phyloP scores from a whole-genome alignment of 1,140 invertebrate genomes.

The Heliconius nattereri region DNA sequence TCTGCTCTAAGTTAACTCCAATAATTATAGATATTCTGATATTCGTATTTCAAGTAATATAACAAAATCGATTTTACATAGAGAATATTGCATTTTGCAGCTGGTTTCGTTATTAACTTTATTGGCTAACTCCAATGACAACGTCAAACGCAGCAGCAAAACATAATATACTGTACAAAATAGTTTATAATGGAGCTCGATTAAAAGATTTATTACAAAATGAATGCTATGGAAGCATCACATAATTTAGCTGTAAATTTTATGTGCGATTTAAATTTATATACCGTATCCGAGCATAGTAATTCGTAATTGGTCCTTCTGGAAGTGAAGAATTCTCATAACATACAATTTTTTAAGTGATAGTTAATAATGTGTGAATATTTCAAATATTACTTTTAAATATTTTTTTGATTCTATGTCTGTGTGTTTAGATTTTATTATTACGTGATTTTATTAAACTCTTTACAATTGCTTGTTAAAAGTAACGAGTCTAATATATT shows the following conservation, averaged over 20 bases:
- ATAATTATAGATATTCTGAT: background rate
- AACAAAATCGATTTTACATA: background rate
- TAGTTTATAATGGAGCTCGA: background rate
- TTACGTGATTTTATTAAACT: no score
- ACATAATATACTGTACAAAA: background rate
- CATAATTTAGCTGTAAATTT: conserved; percentile 16
- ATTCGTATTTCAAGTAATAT: background rate
- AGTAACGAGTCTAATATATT: no score
- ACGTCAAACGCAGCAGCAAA: conserved; percentile 3
- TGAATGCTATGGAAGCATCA: background rate
- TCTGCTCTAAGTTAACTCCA: background rate
- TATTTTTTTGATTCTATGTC: no score
- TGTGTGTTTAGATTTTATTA: no score
- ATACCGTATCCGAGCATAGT: background rate
- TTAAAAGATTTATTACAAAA: conserved; percentile 13
- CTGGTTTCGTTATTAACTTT: background rate
- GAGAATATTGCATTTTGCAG: background rate
- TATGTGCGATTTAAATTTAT: conserved; percentile 17
- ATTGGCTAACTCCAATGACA: background rate
- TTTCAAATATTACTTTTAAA: no score
- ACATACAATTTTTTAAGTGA: background rate
- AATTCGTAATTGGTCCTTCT: background rate
- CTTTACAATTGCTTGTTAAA: no score
- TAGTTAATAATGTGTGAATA: background rate
- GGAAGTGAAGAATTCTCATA: background rate